Conservation (phyloP, 92 coral and sea anemone genomes). For the Blastomussa wellsi region DNA sequence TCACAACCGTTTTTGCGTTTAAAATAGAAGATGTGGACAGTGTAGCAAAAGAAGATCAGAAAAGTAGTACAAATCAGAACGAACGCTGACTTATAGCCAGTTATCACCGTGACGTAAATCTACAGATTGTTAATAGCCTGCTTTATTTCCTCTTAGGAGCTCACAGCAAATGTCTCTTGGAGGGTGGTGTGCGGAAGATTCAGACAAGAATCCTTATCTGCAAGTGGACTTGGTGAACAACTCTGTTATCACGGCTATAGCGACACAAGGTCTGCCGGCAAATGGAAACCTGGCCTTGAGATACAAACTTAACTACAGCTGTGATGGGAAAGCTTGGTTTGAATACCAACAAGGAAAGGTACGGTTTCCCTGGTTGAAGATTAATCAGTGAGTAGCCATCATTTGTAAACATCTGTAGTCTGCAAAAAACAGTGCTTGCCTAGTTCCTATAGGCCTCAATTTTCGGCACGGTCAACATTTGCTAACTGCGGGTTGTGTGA, state of each 20-base stretch:
- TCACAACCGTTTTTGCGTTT: too few species aligned
- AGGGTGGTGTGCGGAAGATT: constrained; percentile 60
- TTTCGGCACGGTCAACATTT: too few species aligned
- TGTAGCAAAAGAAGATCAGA: not conserved
- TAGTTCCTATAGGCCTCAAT: too few species aligned
- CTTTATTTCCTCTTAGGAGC: constrained; percentile 12
- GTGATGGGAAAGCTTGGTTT: constrained; percentile 63
- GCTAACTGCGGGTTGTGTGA: too few species aligned
- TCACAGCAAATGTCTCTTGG: constrained; percentile 40
- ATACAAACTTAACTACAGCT: constrained; percentile 66
- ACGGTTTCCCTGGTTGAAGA: not conserved
- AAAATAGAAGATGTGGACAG: too few species aligned
- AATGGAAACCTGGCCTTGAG: constrained; percentile 49
- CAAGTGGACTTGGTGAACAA: constrained; percentile 56
- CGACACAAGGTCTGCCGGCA: constrained; percentile 63
- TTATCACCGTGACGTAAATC: not conserved
- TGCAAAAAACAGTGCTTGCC: too few species aligned
- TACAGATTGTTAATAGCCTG: not conserved
- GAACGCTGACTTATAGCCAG: not conserved
- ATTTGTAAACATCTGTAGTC: not conserved
- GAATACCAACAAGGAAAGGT: constrained; percentile 54
- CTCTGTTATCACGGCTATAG: constrained; percentile 52
- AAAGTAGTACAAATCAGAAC: not conserved
- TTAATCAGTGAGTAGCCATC: not conserved
- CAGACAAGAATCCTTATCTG: constrained; percentile 52